These are phyloP conservation scores for Anhinga anhinga DNA, from an alignment of 2,113 vertebrate genomes.

Conservation along the genomic window DNA sequence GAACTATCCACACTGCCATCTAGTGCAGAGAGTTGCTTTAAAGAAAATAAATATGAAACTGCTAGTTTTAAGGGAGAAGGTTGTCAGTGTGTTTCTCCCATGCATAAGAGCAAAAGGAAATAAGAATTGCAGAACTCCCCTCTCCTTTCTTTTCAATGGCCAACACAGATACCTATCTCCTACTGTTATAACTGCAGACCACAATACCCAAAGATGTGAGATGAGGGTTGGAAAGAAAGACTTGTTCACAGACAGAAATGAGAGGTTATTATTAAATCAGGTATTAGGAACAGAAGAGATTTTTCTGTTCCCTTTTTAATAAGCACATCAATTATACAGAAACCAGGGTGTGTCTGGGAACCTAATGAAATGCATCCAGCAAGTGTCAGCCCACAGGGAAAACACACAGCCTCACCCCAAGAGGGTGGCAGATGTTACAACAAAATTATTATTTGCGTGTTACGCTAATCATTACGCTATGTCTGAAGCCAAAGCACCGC, in stretches of 20 bases:
- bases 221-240: not conserved
- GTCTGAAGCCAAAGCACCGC: conserved; percentile 1
- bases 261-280: not conserved
- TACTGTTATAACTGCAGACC: not conserved
- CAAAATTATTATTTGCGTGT: conserved; percentile 45
- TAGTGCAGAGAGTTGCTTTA: conserved; percentile 7
- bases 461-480: not conserved
- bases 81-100: not conserved
- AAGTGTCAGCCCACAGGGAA: conserved; percentile 40
- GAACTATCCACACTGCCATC: conserved; percentile 51
- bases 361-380: conserved; percentile 12
- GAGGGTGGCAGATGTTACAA: conserved; percentile 40
- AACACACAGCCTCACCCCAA: conserved; percentile 53
- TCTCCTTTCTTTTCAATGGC: not conserved
- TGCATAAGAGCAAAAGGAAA: not conserved
- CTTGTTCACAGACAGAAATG: not conserved
- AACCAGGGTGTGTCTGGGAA: conserved; percentile 70
- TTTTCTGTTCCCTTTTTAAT: conserved; percentile 16
- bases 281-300: not conserved
- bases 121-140: not conserved
- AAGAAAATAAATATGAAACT: not conserved
- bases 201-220: not conserved
- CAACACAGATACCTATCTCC: not conserved
- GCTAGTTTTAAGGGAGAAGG: not conserved
- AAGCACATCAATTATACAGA: conserved; percentile 54